Conservation (phyloP, 2,888 invertebrate genomes). For the Nephrocerus scutellatus region DNA sequence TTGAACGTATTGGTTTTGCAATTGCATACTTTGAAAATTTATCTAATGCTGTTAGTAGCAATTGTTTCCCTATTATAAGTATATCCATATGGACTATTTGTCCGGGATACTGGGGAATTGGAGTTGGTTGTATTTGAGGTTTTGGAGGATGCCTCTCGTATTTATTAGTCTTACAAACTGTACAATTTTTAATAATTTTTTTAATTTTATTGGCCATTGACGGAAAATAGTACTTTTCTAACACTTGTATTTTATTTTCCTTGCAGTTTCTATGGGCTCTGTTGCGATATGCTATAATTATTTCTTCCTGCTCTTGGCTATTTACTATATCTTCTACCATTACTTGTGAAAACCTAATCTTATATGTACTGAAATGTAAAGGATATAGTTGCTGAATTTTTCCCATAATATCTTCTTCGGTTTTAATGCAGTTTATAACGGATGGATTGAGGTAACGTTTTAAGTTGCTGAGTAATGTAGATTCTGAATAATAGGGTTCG, state of each 20-base stretch:
- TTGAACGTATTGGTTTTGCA: too few relatives aligned
- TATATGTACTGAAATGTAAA: conserved; percentile 9
- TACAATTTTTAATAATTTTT: conserved; percentile 3
- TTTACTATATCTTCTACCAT: conserved; percentile 13
- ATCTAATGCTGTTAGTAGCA: too few relatives aligned
- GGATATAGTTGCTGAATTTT: conserved; percentile 9
- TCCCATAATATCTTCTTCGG: conserved; percentile 11
- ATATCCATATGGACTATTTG: too few relatives aligned
- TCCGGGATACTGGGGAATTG: too few relatives aligned
- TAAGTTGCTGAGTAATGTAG: conserved; percentile 3
- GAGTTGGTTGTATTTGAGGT: conserved; percentile 4
- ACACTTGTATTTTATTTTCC: conserved; percentile 13
- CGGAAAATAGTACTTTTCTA: conserved; percentile 13
- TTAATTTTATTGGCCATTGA: conserved; percentile 7
- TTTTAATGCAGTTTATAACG: conserved; percentile 12
- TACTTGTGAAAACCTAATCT: conserved; percentile 16
- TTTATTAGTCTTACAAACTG: conserved; percentile 11
- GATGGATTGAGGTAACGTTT: conserved; percentile 13
- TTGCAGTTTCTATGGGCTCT: conserved; percentile 11
- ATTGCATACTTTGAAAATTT: too few relatives aligned
- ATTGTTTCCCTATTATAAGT: too few relatives aligned
- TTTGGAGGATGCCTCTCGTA: conserved; percentile 12
- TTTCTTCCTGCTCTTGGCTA: conserved; percentile 11
- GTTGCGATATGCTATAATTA: conserved; percentile 10
- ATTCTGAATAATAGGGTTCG: conserved; percentile 4